Evolutionary conservation across 2,797 vertebrate species (phyloP), one percentile per base, ranked within the genome.

Genomic region (Sphenopsis melanotis): DNA sequence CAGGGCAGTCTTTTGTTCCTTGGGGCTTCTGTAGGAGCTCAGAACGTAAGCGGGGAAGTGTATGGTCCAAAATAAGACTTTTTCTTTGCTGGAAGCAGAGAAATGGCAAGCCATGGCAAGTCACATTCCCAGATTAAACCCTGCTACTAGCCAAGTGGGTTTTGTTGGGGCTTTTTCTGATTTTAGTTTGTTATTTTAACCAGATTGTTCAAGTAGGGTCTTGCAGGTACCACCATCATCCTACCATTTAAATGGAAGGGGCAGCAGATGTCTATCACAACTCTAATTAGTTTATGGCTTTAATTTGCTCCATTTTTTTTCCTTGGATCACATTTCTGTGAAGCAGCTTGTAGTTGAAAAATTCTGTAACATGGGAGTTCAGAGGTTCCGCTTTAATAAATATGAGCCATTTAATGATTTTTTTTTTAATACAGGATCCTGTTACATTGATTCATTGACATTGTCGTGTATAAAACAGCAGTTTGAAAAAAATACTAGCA

Each of bases 401-500:
- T 83, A 56, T 10, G 27, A 83, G 27, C 49, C 16, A 19, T 22
- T 79, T 88, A 21, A 39, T 82, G 12, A 3, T 36, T 23, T 52
- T 68, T 74, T 53, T 32, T 87, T 50, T 10, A 63, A 52, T 52
- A 21, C 24, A 22, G 27, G 60, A 70, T 83, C 56, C 46, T 80
- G 30, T 92, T 88, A n/a, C 37, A 30, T 52, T 85, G 60, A 83
- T 90, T 96, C 68, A 78, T 57, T 91, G 91, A 77, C 68, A 53
- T 83, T 82, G 49, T 88, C 91, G 93, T 91, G 42, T 9, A 74
- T 60, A 76, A 76, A 69, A 70, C 47, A 75, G 72, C 69, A 22
- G 37, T 85, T 78, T 89, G 61, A 39, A 47, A 79, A 76, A 93
- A 69, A 66, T 30, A 39, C 5, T 23, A 76, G 64, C 39, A 84